Evolutionary conservation across 2,113 vertebrate species (phyloP).

Genomic region (Puntigrus tetrazona): DNA sequence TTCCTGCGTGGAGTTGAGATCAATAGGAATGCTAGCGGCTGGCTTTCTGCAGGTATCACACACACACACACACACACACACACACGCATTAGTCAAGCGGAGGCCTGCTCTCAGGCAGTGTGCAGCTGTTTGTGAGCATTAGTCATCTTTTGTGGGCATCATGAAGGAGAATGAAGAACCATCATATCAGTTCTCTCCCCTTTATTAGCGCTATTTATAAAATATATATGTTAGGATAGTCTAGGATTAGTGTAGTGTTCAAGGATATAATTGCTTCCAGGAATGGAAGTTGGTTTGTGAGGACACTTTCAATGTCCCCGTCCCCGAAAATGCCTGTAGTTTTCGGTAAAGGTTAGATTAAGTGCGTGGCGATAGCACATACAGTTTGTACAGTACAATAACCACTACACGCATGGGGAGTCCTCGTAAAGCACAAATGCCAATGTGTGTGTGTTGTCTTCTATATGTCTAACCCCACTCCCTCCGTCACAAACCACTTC

Average conservation of each 20-base stretch:
- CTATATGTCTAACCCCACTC: neutral
- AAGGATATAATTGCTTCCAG: too few species aligned
- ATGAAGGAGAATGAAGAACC: neutral
- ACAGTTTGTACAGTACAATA: too few species aligned
- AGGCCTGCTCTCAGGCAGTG: neutral
- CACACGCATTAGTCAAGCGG: neutral
- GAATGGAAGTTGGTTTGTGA: too few species aligned
- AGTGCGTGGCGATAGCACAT: too few species aligned
- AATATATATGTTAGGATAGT: too few species aligned
- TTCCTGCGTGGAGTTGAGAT: neutral
- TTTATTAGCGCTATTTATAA: too few species aligned
- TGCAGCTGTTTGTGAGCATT: neutral
- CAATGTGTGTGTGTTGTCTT: neutral
- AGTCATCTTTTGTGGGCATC: slow-evolving; percentile 6
- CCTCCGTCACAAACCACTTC: neutral
- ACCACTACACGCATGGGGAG: too few species aligned
- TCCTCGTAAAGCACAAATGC: too few species aligned
- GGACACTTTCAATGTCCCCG: too few species aligned
- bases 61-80: neutral
- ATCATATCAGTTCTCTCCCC: neutral
- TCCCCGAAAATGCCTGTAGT: too few species aligned
- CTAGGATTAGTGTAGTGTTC: too few species aligned
- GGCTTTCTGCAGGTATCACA: neutral
- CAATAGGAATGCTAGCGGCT: neutral
- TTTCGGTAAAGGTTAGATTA: too few species aligned